phyloP scores from a whole-genome alignment of 2,113 vertebrate species.

The Dinomys branickii region DNA sequence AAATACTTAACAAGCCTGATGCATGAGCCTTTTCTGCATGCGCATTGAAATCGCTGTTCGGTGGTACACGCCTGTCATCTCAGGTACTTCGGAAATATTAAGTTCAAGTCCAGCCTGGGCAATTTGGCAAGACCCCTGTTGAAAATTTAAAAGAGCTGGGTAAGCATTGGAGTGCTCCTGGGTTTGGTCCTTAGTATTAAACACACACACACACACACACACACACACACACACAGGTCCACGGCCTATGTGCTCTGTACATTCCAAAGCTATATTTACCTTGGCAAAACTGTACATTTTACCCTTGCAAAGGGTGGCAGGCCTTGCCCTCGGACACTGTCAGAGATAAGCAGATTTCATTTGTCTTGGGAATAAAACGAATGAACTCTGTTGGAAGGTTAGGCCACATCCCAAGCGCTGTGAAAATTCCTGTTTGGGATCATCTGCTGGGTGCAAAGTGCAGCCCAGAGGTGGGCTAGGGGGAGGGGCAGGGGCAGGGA shows the following conservation, averaged over 20 bases:
- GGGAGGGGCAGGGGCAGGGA: too few relatives aligned
- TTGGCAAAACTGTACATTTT: slow-evolving; percentile 40
- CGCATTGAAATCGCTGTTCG: background rate
- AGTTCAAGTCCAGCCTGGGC: background rate
- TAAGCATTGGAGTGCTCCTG: background rate
- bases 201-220: background rate
- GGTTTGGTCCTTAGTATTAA: background rate
- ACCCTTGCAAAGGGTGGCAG: slow-evolving; percentile 29
- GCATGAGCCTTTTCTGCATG: background rate
- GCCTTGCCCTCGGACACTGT: background rate
- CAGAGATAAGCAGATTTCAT: background rate
- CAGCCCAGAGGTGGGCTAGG: background rate
- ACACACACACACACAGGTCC: background rate
- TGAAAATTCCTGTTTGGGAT: background rate
- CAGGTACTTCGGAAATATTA: background rate
- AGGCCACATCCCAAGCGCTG: background rate
- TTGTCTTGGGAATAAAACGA: background rate
- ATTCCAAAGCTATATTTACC: slow-evolving; percentile 18
- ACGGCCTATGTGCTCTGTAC: background rate
- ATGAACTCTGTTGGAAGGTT: background rate
- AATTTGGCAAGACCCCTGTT: background rate
- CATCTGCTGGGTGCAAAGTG: background rate
- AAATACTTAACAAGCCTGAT: background rate
- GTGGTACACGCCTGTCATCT: background rate
- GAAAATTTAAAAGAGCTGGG: background rate